These are phyloP conservation scores for Astyanax mexicanus DNA, from an alignment of 2,797 vertebrate species.

Conservation along the genomic window DNA sequence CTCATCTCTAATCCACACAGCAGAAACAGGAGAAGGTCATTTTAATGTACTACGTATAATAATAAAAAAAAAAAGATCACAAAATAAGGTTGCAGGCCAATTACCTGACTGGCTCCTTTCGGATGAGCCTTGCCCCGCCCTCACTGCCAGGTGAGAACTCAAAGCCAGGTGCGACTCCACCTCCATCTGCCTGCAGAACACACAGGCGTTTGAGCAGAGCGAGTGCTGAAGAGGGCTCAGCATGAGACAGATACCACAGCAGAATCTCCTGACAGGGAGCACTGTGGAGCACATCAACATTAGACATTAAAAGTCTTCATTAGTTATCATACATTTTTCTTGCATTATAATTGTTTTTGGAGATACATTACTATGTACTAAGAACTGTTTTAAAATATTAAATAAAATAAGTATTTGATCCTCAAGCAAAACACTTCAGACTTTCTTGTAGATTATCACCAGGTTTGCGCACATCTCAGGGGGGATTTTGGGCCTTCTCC, in stretches of 20 bases:
- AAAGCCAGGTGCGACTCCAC: conserved; percentile 71
- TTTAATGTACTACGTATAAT: neutral
- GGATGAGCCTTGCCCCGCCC: conserved; percentile 78
- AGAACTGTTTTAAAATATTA: too few species aligned
- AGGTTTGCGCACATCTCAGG: too few species aligned
- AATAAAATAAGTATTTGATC: too few species aligned
- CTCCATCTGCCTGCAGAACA: conserved; percentile 67
- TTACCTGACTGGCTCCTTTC: conserved; percentile 79
- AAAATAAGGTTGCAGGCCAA: neutral
- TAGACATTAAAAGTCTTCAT: too few species aligned
- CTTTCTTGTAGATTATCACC: too few species aligned
- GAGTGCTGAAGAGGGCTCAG: conserved; percentile 70
- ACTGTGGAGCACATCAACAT: conserved; percentile 67
- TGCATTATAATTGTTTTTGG: too few species aligned
- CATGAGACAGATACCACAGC: conserved; percentile 87
- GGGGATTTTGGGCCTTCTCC: too few species aligned
- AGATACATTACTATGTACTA: too few species aligned
- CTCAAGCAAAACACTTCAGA: too few species aligned
- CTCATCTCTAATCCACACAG: conserved; percentile 77
- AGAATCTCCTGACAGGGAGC: conserved; percentile 88
- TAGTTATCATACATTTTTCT: too few species aligned
- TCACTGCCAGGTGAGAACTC: conserved; percentile 79
- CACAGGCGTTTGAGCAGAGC: conserved; percentile 77
- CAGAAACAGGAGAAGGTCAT: neutral
- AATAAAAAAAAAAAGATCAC: neutral